phyloP scores from a whole-genome alignment of 2,797 vertebrate genomes.

The Hypotaenidia okinawae region DNA sequence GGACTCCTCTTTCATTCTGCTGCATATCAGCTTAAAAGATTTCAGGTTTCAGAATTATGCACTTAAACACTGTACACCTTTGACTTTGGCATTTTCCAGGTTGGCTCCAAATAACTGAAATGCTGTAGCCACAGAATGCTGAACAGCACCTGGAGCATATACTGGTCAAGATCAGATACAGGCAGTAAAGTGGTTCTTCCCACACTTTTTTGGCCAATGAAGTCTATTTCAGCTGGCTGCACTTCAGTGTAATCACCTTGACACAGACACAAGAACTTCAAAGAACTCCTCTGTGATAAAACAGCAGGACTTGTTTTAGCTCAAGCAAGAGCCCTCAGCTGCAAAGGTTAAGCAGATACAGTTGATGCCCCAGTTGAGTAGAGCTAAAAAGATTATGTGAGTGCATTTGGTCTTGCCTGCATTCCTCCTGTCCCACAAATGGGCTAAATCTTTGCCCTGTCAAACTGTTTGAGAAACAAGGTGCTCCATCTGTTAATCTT shows the following conservation, averaged over 20 bases:
- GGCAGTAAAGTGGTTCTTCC: not conserved
- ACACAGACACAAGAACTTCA: slow-evolving; percentile 2
- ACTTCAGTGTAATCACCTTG: slow-evolving; percentile 26
- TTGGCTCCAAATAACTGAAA: not conserved
- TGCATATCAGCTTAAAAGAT: not conserved
- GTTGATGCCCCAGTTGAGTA: not conserved
- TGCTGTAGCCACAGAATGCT: not conserved
- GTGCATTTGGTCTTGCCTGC: not conserved
- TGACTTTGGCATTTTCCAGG: not conserved
- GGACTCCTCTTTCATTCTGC: not conserved
- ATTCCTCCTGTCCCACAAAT: not conserved
- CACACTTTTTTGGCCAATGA: not conserved
- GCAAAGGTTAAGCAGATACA: slow-evolving; percentile 16
- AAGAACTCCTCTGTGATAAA: not conserved
- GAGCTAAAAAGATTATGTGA: not conserved
- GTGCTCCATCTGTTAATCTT: not conserved
- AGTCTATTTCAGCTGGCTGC: not conserved
- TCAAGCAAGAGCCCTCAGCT: slow-evolving; percentile 1
- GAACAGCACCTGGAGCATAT: not conserved
- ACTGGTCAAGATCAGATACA: not conserved
- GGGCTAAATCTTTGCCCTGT: not conserved
- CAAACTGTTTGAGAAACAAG: not conserved
- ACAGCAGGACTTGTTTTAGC: not conserved
- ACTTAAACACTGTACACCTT: not conserved
- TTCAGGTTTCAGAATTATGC: not conserved